Conservation (phyloP, 2,797 vertebrate genomes). For the Sciaenops ocellatus region DNA sequence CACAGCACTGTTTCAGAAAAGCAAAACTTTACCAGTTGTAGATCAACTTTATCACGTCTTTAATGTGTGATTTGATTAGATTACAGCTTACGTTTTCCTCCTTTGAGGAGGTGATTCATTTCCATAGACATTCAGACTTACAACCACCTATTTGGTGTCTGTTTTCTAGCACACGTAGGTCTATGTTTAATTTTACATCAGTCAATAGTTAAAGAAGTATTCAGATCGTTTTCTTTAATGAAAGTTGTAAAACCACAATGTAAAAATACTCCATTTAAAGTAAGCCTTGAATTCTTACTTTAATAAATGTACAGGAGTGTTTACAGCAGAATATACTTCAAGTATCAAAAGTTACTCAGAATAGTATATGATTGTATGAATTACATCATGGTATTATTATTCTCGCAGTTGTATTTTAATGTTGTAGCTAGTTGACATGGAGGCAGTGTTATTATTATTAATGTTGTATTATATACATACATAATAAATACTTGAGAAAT, state of each 20-base stretch:
- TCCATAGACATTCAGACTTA: not conserved
- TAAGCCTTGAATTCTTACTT: not conserved
- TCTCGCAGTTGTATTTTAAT: not conserved
- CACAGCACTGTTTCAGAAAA: not conserved
- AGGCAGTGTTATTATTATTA: not conserved
- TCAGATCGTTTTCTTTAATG: not conserved
- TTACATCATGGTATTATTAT: not conserved
- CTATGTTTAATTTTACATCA: not conserved
- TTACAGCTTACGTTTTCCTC: not conserved
- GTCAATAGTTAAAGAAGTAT: not conserved
- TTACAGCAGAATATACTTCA: not conserved
- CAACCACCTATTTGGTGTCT: no score
- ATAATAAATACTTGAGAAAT: no score
- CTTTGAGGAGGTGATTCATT: not conserved
- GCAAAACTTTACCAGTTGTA: no score
- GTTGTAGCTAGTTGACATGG: not conserved
- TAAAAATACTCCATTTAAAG: not conserved
- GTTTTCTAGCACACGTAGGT: not conserved
- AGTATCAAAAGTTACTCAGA: not conserved
- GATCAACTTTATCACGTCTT: not conserved
- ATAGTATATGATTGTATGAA: not conserved
- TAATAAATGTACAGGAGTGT: not conserved
- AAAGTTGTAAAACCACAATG: not conserved
- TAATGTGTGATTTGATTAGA: conserved; percentile 11
- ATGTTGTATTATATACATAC: no score